phyloP scores from a whole-genome alignment of 2,797 vertebrate species.

The Steatocranus sp. region DNA sequence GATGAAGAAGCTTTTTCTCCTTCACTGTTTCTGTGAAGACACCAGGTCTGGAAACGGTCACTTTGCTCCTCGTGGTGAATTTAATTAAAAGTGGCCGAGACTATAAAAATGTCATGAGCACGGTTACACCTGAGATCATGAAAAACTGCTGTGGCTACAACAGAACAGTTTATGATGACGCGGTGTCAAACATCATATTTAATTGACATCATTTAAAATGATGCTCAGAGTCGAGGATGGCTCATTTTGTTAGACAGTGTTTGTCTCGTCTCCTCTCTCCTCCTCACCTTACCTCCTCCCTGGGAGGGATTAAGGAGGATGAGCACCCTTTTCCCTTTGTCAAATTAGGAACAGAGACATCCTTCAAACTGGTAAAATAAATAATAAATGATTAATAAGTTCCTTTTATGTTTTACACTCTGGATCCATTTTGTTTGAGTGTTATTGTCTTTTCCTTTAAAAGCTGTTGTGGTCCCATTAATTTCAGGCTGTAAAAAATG shows the following conservation, averaged over 20 bases:
- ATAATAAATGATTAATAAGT: too few relatives aligned
- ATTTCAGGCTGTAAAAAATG: neutral
- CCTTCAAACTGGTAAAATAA: neutral
- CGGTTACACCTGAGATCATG: fast-evolving
- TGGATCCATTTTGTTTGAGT: neutral
- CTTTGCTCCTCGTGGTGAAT: neutral
- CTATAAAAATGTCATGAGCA: neutral
- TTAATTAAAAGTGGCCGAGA: neutral
- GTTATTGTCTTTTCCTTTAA: neutral
- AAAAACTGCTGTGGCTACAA: neutral
- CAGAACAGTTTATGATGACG: neutral
- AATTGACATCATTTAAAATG: neutral
- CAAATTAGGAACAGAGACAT: fast-evolving
- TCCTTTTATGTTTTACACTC: neutral
- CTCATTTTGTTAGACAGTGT: neutral
- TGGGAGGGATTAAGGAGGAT: fast-evolving
- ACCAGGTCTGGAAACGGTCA: neutral
- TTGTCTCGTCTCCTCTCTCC: neutral
- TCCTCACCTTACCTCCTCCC: too few relatives aligned
- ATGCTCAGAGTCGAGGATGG: neutral
- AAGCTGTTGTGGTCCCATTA: neutral
- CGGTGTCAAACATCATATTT: neutral
- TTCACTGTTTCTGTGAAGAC: neutral
- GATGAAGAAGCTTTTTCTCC: neutral
- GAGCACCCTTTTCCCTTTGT: neutral